A percentile compares a stretch with the other conserved stretches of the same genome.
Conservation (phyloP, 2,113 vertebrate genomes). For the Oryzias melastigma region DNA sequence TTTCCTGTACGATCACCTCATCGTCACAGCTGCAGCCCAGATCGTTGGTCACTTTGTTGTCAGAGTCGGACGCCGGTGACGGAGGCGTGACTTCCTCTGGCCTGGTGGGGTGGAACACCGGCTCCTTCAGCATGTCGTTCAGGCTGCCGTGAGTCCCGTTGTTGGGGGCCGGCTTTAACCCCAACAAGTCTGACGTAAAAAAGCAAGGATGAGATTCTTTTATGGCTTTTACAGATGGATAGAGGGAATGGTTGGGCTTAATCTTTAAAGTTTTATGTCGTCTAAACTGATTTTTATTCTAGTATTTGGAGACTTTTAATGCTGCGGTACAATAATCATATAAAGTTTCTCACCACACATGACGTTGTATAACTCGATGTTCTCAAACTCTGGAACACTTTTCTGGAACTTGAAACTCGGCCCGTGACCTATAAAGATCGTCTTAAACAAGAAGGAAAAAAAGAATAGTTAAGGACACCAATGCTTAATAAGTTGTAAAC, state of each 20-base stretch:
- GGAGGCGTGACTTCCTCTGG: constrained; percentile 88
- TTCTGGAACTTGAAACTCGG: constrained; percentile 93
- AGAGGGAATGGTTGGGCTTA: too few relatives aligned
- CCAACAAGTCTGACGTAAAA: constrained; percentile 83
- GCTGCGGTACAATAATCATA: neutral
- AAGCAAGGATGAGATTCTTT: neutral
- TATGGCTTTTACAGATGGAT: too few relatives aligned
- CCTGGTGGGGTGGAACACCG: constrained; percentile 79
- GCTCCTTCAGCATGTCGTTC: constrained; percentile 85
- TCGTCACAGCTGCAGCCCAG: constrained; percentile 93
- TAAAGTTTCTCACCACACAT: constrained; percentile 90
- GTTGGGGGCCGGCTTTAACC: constrained; percentile 90
- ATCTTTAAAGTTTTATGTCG: too few relatives aligned
- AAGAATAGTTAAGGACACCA: neutral
- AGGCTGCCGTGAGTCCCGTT: constrained; percentile 95
- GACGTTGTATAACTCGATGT: constrained; percentile 96
- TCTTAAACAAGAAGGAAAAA: constrained; percentile 71
- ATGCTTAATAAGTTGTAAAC: neutral
- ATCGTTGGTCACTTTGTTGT: constrained; percentile 72
- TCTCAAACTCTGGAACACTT: constrained; percentile 93
- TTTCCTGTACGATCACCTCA: constrained; percentile 68
- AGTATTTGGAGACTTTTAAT: too few relatives aligned
- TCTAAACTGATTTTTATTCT: too few relatives aligned
- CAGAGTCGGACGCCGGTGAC: constrained; percentile 59
- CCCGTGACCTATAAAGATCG: constrained; percentile 94